phyloP scores from a whole-genome alignment of 2,888 invertebrate species.

The Hedya salicella region DNA sequence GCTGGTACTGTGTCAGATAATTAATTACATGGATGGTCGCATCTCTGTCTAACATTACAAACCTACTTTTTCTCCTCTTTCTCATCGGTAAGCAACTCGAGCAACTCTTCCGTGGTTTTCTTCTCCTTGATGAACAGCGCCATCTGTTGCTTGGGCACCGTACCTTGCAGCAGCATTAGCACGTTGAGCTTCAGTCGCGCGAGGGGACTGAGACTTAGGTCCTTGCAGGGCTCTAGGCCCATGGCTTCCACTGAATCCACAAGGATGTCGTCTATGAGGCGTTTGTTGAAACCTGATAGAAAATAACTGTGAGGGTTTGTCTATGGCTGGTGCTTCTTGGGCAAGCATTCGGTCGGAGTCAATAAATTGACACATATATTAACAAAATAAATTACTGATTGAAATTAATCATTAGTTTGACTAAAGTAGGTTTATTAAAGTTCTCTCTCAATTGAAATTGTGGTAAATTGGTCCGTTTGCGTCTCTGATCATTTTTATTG shows the following conservation, averaged over 20 bases:
- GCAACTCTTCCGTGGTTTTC: conserved; percentile 90
- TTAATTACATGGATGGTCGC: not conserved
- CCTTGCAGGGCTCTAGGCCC: conserved; percentile 87
- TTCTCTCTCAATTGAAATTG: too few relatives aligned
- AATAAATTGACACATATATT: too few relatives aligned
- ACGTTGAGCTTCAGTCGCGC: conserved; percentile 90
- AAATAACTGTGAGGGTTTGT: conserved; percentile 5
- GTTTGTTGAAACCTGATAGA: conserved; percentile 84
- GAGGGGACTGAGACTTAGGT: conserved; percentile 83
- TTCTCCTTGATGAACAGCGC: conserved; percentile 89
- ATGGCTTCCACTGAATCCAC: conserved; percentile 91
- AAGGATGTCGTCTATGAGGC: conserved; percentile 92
- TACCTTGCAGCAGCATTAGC: conserved; percentile 91
- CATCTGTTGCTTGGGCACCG: conserved; percentile 92
- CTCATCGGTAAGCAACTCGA: conserved; percentile 88
- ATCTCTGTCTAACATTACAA: not conserved
- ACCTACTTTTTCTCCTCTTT: conserved; percentile 58
- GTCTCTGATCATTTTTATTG: too few relatives aligned
- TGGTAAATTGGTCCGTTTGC: too few relatives aligned
- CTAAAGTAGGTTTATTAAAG: too few relatives aligned
- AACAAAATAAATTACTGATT: too few relatives aligned
- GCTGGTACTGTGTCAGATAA: too few relatives aligned
- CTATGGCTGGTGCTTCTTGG: not conserved
- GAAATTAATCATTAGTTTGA: too few relatives aligned
- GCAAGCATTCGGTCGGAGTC: not conserved